Conservation (phyloP, 2,797 vertebrate species). For the Hirundo rustica region DNA sequence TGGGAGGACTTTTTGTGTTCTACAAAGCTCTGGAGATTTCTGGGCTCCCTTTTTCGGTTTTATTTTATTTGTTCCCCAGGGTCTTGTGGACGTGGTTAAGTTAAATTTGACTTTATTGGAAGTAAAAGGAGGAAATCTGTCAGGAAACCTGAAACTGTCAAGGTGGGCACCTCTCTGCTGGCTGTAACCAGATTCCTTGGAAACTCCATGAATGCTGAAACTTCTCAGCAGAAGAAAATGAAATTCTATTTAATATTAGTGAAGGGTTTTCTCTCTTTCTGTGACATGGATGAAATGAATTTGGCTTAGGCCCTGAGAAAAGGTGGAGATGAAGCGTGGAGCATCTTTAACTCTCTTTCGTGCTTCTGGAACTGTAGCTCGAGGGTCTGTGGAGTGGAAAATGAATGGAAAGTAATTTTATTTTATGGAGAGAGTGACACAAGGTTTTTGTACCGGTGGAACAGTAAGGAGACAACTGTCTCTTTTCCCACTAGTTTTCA, state of each 20-base stretch:
- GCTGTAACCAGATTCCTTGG: background rate
- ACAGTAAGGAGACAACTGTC: background rate
- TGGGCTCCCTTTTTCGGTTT: background rate
- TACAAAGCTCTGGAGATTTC: background rate
- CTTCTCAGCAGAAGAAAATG: background rate
- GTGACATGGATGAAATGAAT: background rate
- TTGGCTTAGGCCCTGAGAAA: background rate
- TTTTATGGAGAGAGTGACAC: background rate
- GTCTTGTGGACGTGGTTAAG: background rate
- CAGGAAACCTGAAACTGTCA: background rate
- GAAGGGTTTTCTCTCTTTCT: background rate
- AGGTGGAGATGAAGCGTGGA: background rate
- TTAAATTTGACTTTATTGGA: background rate
- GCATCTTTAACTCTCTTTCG: background rate
- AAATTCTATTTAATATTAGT: background rate
- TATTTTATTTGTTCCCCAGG: background rate
- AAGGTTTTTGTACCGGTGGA: background rate
- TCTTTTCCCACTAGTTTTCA: background rate
- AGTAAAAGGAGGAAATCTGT: background rate
- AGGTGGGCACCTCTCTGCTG: background rate
- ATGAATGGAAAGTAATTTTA: background rate
- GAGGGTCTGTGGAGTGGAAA: background rate
- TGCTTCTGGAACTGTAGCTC: background rate
- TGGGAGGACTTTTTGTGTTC: background rate
- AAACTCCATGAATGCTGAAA: background rate